Conservation (phyloP, 35 echinoderm and acorn worm genomes). For the Hemicentrotus pulcherrimus region DNA sequence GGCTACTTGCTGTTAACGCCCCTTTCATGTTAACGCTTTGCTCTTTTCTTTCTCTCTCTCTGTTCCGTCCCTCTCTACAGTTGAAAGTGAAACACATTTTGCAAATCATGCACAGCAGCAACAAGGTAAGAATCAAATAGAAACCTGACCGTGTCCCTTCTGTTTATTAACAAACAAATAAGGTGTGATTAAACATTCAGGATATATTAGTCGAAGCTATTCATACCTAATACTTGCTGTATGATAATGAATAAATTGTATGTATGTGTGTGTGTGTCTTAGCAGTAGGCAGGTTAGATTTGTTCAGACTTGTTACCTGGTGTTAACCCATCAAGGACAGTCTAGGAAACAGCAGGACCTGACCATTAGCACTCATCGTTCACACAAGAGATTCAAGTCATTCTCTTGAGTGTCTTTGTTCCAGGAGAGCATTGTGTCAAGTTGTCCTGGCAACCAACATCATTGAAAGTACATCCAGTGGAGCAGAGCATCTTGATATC, state of each 20-base stretch:
- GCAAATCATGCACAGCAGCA: conserved; percentile 22
- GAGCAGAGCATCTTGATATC: not conserved
- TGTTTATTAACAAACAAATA: not conserved
- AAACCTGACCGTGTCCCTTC: not conserved
- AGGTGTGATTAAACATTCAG: not conserved
- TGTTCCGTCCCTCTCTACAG: not conserved
- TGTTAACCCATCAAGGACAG: not conserved
- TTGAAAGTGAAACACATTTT: conserved; percentile 43
- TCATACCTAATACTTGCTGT: not conserved
- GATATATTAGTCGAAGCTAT: too few relatives aligned
- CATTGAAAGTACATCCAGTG: not conserved
- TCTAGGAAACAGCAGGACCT: not conserved
- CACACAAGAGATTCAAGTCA: not conserved
- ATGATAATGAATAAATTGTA: not conserved
- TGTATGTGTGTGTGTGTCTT: not conserved
- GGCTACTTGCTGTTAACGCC: not conserved
- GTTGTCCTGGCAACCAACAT: not conserved
- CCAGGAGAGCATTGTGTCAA: not conserved
- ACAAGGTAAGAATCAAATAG: conserved; percentile 22
- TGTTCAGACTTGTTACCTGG: not conserved
- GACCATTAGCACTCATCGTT: not conserved
- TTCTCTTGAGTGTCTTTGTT: not conserved
- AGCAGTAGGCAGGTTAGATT: not conserved
- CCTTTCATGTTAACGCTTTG: not conserved
- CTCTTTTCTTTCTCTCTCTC: not conserved